Evolutionary conservation across 2,797 vertebrate species (phyloP).

Genomic region (Hypotaenidia okinawae): DNA sequence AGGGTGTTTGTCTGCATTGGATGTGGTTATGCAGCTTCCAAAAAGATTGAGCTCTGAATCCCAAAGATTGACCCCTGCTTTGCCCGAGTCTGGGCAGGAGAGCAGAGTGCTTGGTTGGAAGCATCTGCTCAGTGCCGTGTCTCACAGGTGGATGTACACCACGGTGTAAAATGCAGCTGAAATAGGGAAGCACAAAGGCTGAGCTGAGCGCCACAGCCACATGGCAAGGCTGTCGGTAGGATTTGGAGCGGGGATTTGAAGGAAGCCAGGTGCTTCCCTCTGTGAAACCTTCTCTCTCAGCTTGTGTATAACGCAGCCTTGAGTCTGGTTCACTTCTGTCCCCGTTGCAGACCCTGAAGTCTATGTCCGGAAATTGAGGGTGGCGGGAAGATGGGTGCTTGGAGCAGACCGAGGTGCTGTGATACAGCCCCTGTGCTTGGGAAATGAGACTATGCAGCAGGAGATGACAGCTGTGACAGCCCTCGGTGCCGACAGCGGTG

Average conservation of each 20-base stretch:
- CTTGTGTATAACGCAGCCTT: accelerated
- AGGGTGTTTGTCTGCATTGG: not conserved
- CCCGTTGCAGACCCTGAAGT: not conserved
- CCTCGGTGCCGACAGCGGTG: accelerated
- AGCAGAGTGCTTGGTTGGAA: not conserved
- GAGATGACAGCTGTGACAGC: not conserved
- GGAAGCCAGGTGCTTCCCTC: not conserved
- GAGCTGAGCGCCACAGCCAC: not conserved
- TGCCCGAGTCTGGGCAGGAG: not conserved
- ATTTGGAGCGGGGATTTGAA: not conserved
- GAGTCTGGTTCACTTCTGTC: not conserved
- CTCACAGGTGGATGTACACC: not conserved
- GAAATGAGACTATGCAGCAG: accelerated
- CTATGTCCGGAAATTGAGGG: not conserved
- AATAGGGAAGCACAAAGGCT: not conserved
- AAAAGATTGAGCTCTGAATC: not conserved
- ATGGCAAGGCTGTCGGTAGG: not conserved
- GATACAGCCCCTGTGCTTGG: accelerated
- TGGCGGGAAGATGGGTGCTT: accelerated
- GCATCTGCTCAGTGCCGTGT: not conserved
- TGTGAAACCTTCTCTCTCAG: not conserved
- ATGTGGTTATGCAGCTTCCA: not conserved
- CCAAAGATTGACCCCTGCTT: not conserved
- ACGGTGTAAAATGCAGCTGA: not conserved
- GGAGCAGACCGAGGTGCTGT: not conserved